A percentile compares a stretch with the other conserved stretches of the same genome.
Conservation (phyloP, 2,888 invertebrate genomes). For the Electrophaes corylata region DNA sequence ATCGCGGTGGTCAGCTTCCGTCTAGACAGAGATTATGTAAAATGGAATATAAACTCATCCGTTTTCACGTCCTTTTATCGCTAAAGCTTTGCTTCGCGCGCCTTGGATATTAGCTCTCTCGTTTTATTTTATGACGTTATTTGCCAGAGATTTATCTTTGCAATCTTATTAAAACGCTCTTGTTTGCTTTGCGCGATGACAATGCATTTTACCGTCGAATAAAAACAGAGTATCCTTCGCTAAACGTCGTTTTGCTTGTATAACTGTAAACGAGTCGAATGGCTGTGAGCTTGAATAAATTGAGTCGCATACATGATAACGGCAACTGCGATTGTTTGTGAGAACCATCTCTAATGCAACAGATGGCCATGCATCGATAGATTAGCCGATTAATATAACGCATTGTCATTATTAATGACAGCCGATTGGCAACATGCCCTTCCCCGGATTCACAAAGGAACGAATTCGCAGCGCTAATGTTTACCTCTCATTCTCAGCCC, state of each 20-base stretch:
- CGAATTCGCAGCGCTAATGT: conserved; percentile 65
- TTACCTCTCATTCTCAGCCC: conserved; percentile 67
- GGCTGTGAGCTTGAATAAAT: conserved; percentile 38
- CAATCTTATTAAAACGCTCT: conserved; percentile 53
- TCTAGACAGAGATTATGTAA: conserved; percentile 82
- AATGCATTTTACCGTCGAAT: conserved; percentile 47
- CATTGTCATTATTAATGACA: conserved; percentile 76
- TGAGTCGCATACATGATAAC: conserved; percentile 33
- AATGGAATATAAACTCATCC: conserved; percentile 71
- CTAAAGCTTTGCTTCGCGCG: conserved; percentile 61
- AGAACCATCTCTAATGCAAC: conserved; percentile 48
- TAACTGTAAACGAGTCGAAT: conserved; percentile 48
- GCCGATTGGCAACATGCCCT: conserved; percentile 64
- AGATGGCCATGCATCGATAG: conserved; percentile 67
- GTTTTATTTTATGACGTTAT: conserved; percentile 67
- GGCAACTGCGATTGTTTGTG: conserved; percentile 40
- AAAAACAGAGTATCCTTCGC: conserved; percentile 43
- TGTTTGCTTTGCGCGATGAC: conserved; percentile 49
- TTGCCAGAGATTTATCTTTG: conserved; percentile 53
- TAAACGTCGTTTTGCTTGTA: conserved; percentile 36
- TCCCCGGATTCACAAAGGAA: conserved; percentile 73
- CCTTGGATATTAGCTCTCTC: conserved; percentile 60
- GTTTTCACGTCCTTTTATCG: conserved; percentile 67
- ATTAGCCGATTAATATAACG: conserved; percentile 65
- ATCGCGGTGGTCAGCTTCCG: conserved; percentile 64